phyloP scores from a whole-genome alignment of 2,888 invertebrate species.

The Merodon equestris region DNA sequence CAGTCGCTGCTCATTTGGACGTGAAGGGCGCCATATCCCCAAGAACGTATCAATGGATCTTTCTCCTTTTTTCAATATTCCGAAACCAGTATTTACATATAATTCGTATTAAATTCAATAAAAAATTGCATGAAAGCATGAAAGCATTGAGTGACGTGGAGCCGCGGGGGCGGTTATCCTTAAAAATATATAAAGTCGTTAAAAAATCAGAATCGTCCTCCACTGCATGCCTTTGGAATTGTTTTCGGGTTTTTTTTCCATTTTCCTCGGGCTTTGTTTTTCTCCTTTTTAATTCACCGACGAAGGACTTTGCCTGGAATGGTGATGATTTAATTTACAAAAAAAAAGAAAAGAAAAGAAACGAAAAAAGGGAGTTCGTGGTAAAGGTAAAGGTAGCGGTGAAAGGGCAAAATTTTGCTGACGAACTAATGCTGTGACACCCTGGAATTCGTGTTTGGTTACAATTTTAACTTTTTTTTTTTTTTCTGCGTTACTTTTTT shows the following conservation, averaged over 20 bases:
- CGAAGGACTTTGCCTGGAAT: too few species aligned
- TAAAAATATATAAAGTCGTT: slow-evolving; percentile 39
- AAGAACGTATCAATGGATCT: slow-evolving; percentile 31
- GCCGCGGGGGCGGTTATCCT: slow-evolving; percentile 2
- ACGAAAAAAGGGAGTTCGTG: too few species aligned
- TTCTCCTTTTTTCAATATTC: slow-evolving; percentile 8
- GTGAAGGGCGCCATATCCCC: slow-evolving; percentile 5
- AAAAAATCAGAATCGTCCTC: slow-evolving; percentile 22
- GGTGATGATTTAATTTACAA: too few species aligned
- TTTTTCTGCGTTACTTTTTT: too few species aligned
- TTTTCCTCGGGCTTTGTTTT: slow-evolving; percentile 30
- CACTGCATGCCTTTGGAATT: neutral
- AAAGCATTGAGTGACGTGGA: slow-evolving; percentile 10
- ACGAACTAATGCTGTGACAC: too few species aligned
- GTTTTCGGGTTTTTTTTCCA: slow-evolving; percentile 7
- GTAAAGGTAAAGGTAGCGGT: too few species aligned
- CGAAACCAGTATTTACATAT: slow-evolving; percentile 58
- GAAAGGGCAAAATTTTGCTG: too few species aligned
- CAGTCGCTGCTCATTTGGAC: neutral
- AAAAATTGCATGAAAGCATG: slow-evolving; percentile 26
- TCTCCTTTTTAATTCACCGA: slow-evolving; percentile 16
- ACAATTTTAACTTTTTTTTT: too few species aligned
- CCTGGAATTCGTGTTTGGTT: neutral
- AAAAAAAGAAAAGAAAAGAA: too few species aligned
- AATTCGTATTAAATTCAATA: slow-evolving; percentile 67